These are phyloP conservation scores for Acrossocheilus wenchowensis DNA, from an alignment of 2,797 vertebrate species.

Conservation along the genomic window DNA sequence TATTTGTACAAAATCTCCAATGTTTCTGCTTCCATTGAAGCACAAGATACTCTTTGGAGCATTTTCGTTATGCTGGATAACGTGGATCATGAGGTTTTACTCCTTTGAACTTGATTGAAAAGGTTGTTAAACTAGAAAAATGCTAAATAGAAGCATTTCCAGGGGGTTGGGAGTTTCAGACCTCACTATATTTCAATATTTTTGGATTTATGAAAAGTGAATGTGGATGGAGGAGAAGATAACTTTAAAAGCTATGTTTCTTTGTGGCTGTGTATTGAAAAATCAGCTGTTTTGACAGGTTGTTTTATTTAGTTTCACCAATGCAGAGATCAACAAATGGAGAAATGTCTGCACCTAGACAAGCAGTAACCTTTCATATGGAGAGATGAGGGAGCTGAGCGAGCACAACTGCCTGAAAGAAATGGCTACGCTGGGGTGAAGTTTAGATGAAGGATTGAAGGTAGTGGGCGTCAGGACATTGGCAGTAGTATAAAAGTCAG, in stretches of 20 bases:
- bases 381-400: neutral
- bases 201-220: neutral
- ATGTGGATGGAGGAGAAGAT: neutral
- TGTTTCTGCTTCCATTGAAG: neutral
- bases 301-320: neutral
- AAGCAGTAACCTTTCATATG: constrained; percentile 30
- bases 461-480: constrained; percentile 17
- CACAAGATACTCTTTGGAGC: neutral
- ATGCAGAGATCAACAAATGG: constrained; percentile 19
- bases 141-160: neutral
- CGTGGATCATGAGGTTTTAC: no score
- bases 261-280: constrained; percentile 5
- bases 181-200: neutral
- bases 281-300: neutral
- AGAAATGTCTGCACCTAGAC: constrained; percentile 32
- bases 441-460: constrained; percentile 23
- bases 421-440: constrained; percentile 6
- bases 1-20: neutral
- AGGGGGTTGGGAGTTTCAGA: neutral
- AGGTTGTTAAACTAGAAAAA: neutral
- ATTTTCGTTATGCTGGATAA: neutral
- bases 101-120: neutral
- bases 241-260: neutral
- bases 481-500: constrained; percentile 13
- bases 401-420: neutral